Percentiles rank a stretch among this genome's conserved stretches.
These are phyloP conservation scores for Dryobota labecula DNA, from an alignment of 2,888 invertebrate genomes.

Conservation along the genomic window DNA sequence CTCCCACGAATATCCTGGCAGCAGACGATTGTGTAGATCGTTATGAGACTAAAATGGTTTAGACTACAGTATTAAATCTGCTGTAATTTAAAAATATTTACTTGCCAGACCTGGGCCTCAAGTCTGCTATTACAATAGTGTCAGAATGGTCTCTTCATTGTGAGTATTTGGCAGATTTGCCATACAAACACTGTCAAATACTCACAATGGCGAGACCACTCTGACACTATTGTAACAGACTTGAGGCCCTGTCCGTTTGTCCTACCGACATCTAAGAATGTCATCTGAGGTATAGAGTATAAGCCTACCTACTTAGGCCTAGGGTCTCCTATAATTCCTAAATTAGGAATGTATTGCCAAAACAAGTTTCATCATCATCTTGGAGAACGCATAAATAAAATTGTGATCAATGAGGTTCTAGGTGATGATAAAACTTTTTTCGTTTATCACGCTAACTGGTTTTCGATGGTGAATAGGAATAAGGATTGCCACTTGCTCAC, in stretches of 20 bases:
- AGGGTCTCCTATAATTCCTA: not conserved
- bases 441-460: not conserved
- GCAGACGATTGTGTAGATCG: not conserved
- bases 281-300: not conserved
- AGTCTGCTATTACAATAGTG: no score
- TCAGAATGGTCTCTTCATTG: no score
- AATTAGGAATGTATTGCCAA: not conserved
- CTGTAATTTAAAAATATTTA: not conserved
- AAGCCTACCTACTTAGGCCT: not conserved
- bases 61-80: not conserved
- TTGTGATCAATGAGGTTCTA: not conserved
- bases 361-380: not conserved
- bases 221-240: no score
- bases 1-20: conserved; percentile 19
- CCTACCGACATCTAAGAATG: not conserved
- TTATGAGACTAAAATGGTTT: not conserved
- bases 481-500: no score
- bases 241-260: no score
- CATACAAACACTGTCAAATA: no score
- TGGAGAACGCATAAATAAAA: not conserved
- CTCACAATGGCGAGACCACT: no score
- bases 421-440: not conserved
- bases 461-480: no score
- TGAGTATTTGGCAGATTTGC: no score
- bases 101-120: not conserved